These are phyloP conservation scores for Zosterops pallidus DNA, from an alignment of 2,113 vertebrate genomes.

Conservation along the genomic window DNA sequence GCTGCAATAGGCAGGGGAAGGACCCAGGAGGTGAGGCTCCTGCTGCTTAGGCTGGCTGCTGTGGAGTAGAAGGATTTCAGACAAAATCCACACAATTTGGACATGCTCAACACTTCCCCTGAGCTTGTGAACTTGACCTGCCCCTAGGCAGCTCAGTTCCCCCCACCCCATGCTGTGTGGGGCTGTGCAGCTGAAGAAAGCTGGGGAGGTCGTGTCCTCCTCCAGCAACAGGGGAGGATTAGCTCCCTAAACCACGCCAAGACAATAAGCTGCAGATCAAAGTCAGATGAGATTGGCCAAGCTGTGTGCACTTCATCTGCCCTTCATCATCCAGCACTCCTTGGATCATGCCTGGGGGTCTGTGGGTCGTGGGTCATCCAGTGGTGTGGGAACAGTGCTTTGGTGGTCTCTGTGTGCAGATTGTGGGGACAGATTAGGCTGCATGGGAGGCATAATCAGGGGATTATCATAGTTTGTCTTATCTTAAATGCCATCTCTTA, in stretches of 20 bases:
- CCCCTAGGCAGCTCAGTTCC: neutral
- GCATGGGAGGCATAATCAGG: neutral
- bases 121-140: neutral
- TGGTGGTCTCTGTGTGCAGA: neutral
- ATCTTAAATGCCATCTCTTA: neutral
- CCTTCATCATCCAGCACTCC: accelerated
- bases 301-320: neutral
- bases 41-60: neutral
- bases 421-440: neutral
- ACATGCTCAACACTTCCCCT: accelerated
- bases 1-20: neutral
- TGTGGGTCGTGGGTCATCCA: accelerated
- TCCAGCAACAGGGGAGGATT: neutral
- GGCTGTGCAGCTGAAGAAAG: neutral
- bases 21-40: neutral
- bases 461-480: neutral
- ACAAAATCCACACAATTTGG: neutral
- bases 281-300: neutral
- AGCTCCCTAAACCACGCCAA: neutral
- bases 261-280: neutral
- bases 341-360: neutral
- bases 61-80: neutral
- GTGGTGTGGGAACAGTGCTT: neutral
- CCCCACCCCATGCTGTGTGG: neutral
- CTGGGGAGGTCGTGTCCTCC: accelerated